These are phyloP conservation scores for Peromyscus attwateri DNA, from an alignment of 2,797 vertebrate genomes.

Conservation along the genomic window DNA sequence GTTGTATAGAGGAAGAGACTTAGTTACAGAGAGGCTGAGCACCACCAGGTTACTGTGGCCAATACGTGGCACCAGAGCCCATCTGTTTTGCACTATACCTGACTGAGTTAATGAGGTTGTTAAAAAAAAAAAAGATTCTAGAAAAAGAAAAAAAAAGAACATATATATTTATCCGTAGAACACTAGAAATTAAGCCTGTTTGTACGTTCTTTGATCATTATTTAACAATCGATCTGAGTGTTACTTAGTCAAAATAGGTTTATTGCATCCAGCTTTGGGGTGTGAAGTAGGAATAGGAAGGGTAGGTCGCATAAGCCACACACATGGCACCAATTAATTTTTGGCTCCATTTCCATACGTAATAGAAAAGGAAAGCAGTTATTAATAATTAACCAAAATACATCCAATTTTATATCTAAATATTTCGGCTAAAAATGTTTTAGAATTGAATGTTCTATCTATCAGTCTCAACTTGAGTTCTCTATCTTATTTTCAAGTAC, in stretches of 20 bases:
- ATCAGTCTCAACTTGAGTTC: slow-evolving; percentile 19
- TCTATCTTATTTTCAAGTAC: slow-evolving; percentile 15
- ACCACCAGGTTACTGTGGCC: not conserved
- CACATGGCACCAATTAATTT: slow-evolving; percentile 63
- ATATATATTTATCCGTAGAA: not conserved
- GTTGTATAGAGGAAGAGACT: slow-evolving; percentile 7
- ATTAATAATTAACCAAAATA: slow-evolving; percentile 65
- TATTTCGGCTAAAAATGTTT: slow-evolving; percentile 18
- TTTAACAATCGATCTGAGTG: slow-evolving; percentile 55
- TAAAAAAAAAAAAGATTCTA: slow-evolving; percentile 29
- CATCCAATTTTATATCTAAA: slow-evolving; percentile 59
- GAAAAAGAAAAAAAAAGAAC: slow-evolving; percentile 5
- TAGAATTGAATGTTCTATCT: not conserved
- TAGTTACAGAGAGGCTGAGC: not conserved
- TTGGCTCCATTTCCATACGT: slow-evolving; percentile 4
- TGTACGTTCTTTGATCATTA: slow-evolving; percentile 41
- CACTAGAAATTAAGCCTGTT: slow-evolving; percentile 35
- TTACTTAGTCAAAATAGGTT: slow-evolving; percentile 61
- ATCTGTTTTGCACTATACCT: not conserved
- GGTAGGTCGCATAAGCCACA: slow-evolving; percentile 33
- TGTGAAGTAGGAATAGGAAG: slow-evolving; percentile 24
- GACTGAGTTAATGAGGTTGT: slow-evolving; percentile 35
- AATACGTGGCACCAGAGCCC: not conserved
- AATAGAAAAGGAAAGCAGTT: slow-evolving; percentile 63
- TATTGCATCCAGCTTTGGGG: slow-evolving; percentile 49